Conservation (phyloP, 2,888 invertebrate genomes). For the Malachius bipustulatus region DNA sequence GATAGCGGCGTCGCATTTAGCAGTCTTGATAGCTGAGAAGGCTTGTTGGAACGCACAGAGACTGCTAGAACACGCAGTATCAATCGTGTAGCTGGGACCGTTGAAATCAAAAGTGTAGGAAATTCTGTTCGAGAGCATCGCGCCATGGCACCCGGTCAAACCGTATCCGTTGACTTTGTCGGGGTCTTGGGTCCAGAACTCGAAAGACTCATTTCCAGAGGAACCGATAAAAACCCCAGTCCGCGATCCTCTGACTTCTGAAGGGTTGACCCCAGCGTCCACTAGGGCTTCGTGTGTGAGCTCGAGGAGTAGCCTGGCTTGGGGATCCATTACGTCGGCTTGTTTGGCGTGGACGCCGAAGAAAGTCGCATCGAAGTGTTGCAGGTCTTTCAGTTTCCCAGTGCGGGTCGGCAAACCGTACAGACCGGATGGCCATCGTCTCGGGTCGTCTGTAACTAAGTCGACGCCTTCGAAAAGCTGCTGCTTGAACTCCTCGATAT, state of each 20-base stretch:
- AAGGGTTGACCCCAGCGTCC: conserved; percentile 79
- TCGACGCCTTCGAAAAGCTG: conserved; percentile 85
- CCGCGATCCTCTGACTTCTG: conserved; percentile 68
- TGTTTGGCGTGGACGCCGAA: conserved; percentile 88
- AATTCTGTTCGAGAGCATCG: conserved; percentile 95
- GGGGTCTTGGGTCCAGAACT: conserved; percentile 73
- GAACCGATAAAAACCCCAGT: conserved; percentile 95
- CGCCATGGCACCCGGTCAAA: conserved; percentile 84
- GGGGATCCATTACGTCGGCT: conserved; percentile 86
- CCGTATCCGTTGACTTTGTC: conserved; percentile 84
- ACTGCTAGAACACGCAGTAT: conserved; percentile 96
- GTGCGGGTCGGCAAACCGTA: conserved; percentile 68
- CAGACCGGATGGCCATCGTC: conserved; percentile 76
- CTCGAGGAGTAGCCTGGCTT: conserved; percentile 80
- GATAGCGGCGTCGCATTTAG: conserved; percentile 91
- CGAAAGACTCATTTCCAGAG: conserved; percentile 82
- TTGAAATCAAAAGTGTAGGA: conserved; percentile 92
- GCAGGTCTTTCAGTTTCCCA: conserved; percentile 72
- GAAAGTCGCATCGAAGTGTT: conserved; percentile 76
- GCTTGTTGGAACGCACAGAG: conserved; percentile 85
- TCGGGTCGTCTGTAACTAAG: conserved; percentile 83
- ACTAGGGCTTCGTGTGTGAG: conserved; percentile 84
- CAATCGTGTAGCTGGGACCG: conserved; percentile 90
- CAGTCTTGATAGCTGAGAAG: conserved; percentile 63
- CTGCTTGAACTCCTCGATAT: conserved; percentile 84